These are phyloP conservation scores for Sphaerophoria rueppellii DNA, from an alignment of 2,888 invertebrate genomes.

Conservation along the genomic window DNA sequence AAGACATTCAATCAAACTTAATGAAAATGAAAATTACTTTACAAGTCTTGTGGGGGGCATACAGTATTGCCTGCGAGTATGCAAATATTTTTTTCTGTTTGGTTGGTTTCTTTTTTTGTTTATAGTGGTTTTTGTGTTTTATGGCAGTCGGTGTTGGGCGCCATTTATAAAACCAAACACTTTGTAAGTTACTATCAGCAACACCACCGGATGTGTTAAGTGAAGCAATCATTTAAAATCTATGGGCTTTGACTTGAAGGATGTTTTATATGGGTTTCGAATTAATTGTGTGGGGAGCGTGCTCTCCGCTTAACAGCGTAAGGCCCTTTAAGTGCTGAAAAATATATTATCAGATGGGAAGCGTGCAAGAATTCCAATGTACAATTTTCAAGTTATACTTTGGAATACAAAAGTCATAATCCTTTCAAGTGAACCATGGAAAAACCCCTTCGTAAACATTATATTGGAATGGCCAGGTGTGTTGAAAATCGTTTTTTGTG, in stretches of 20 bases:
- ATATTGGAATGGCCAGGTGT: too few species aligned
- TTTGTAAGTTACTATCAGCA: background rate
- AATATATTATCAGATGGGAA: too few species aligned
- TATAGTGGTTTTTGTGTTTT: background rate
- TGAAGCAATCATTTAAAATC: slow-evolving; percentile 25
- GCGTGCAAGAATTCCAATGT: too few species aligned
- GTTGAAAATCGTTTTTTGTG: too few species aligned
- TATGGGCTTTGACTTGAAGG: too few species aligned
- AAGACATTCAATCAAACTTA: slow-evolving; percentile 65
- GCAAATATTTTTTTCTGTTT: slow-evolving; percentile 8
- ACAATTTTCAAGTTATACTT: too few species aligned
- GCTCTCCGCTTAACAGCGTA: background rate
- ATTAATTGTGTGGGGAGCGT: background rate
- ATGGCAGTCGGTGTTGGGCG: slow-evolving; percentile 3
- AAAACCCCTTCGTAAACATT: too few species aligned
- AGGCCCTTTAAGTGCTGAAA: background rate
- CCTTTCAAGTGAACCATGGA: too few species aligned
- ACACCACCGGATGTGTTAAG: slow-evolving; percentile 19
- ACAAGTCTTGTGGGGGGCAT: slow-evolving; percentile 17
- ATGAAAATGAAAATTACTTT: slow-evolving; percentile 61
- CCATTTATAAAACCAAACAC: slow-evolving; percentile 24
- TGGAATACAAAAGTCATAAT: too few species aligned
- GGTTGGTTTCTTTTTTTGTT: background rate
- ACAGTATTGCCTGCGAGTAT: background rate
- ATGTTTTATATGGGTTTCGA: slow-evolving; percentile 5